Conservation (phyloP, 2,113 vertebrate genomes). For the Procavia capensis region DNA sequence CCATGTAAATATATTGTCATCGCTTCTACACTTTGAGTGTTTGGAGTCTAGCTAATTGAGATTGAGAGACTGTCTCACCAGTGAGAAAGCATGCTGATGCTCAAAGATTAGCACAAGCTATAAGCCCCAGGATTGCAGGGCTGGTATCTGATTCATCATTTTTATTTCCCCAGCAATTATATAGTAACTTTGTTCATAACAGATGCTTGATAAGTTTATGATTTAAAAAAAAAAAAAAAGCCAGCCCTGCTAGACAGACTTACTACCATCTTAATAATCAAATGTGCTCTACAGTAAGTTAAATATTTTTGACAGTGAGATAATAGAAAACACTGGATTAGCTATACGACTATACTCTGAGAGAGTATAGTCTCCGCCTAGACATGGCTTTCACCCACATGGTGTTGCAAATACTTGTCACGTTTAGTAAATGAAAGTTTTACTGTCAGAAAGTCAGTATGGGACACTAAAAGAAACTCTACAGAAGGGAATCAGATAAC, state of each 20-base stretch:
- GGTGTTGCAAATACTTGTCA: background rate
- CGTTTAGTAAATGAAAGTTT: conserved; percentile 31
- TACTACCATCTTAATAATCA: background rate
- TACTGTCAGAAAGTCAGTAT: background rate
- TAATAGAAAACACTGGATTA: background rate
- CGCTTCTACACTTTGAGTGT: background rate
- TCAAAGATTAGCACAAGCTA: conserved; percentile 11
- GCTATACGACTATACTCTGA: background rate
- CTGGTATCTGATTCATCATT: background rate
- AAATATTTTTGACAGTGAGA: background rate
- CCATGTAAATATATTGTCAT: background rate
- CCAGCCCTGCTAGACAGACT: background rate
- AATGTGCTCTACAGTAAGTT: background rate
- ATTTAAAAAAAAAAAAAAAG: conserved; percentile 38
- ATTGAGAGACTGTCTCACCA: background rate
- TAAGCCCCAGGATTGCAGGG: background rate
- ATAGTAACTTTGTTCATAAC: background rate
- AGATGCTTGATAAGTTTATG: background rate
- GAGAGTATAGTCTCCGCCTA: background rate
- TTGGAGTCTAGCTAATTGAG: background rate
- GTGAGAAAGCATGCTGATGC: background rate
- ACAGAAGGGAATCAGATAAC: background rate
- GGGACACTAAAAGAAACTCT: background rate
- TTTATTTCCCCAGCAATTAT: conserved; percentile 7
- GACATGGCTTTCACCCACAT: background rate